Evolutionary conservation across 2,888 invertebrate species (phyloP), one percentile per base, ranked within the genome.

Genomic region (Diarsia mendica): DNA sequence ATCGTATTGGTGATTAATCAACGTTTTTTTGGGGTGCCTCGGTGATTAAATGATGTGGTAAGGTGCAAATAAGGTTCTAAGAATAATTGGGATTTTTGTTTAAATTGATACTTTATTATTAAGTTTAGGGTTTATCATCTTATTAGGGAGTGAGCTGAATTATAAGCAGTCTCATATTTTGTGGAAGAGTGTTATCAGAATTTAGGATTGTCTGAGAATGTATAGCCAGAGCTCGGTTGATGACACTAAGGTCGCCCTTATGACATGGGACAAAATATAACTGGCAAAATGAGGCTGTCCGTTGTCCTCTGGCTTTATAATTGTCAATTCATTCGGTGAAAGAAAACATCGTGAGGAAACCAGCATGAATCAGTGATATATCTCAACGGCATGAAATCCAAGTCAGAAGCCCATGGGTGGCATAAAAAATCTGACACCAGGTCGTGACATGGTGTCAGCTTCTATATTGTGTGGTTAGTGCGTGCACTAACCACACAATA

Each of bases 1-100:
- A 86, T 83, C 78, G 81, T 79, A 88, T 88, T 83, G 87, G 85
- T 87, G 80, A 87, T 87, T 87, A 88, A 88, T 88, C 88, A 86
- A 85, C 3, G 39, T 69, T 85, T 83, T 85, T 83, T 83, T 82
- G 61, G 82, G 72, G 70, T 66, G 46, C 74, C 51, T 46, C 65
- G 70, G 72, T 86, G 84, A 87, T 87, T 87, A 87, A 87, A 87
- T 84, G 86, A 69, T 63, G 80, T 75, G 80, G 79, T 77, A 84
- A 86, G 86, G 87, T 84, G 88, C 86, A 87, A 87, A 87, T 87
- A 84, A 86, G 75, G 70, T 84, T 87, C 84, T 84, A 82, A 86
- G 86, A 85, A 87, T 84, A 46, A 80, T 82, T 77, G 63, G 44
- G 61, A 53, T 68, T 84, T 83, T 85, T 80, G 71, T 84, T 49